Evolutionary conservation across 2,113 vertebrate species (phyloP).

Genomic region (Lophochroa leadbeateri): DNA sequence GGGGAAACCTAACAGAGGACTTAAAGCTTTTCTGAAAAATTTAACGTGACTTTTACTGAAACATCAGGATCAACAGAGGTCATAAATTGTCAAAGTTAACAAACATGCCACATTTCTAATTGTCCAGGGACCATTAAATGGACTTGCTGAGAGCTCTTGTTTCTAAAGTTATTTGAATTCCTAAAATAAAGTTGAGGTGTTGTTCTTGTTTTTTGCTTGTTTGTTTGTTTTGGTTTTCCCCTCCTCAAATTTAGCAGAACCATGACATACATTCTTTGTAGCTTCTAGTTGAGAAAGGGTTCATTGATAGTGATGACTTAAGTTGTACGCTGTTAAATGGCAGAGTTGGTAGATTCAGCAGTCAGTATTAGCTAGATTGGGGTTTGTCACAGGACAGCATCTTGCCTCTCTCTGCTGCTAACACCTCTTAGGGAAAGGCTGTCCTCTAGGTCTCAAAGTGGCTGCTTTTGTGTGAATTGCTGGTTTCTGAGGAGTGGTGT

Average conservation of each 20-base stretch:
- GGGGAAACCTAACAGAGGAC: background rate
- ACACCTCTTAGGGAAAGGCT: background rate
- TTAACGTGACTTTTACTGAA: background rate
- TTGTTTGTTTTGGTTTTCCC: background rate
- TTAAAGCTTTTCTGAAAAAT: background rate
- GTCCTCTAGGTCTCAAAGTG: background rate
- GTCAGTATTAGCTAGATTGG: too few species aligned
- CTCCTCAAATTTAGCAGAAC: background rate
- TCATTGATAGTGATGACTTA: accelerated
- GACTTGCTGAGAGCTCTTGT: background rate
- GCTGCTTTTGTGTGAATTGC: background rate
- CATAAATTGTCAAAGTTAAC: background rate
- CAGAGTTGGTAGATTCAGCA: background rate
- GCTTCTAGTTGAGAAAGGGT: background rate
- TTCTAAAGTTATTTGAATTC: background rate
- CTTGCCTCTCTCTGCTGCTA: background rate
- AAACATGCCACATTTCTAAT: background rate
- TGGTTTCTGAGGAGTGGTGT: background rate
- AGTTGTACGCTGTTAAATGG: background rate
- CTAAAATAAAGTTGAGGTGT: background rate
- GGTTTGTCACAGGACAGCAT: background rate
- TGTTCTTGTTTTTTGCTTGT: too few species aligned
- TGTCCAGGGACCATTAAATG: background rate
- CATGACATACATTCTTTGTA: background rate
- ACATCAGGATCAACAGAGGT: background rate